Base-by-base conservation (phyloP, 2,888 invertebrate genomes). In the Blastobasis lacticolella region DNA sequence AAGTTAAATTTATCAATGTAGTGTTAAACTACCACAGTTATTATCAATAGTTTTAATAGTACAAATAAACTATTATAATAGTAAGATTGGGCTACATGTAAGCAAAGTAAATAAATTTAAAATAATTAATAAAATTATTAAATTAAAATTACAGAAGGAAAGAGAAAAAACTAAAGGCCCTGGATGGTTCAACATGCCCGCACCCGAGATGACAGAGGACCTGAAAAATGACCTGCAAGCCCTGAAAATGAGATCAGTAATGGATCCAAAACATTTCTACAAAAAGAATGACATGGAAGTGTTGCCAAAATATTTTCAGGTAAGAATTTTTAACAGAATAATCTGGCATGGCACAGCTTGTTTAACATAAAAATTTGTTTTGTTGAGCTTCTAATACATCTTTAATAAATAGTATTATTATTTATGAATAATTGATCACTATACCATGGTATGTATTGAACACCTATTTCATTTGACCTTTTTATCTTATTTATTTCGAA, bases 251-350 rank as follows among this genome's bases (percentile, higher is more conserved):
- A 91, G 99, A 64, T 94, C 95, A 0, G 95, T 92, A 0, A 81
- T 98, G 8, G 94, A 99, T 85, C 96, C 97, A 0, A 97, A 97
- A 76, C 93, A 93, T 61, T 98, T 98, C 83, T 99, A 98, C 84
- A 98, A 98, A 79, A 95, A 95, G 68, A 97, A 96, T 75, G 96
- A 97, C 70, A 89, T 94, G 60, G 94, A 94, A 81, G 93, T 91
- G 1, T 70, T 96, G 40, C 98, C 98, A 0, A 98, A 98, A 82
- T 98, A 95, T 75, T 98, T 98, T 81, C 96, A 96, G 90, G 95
- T 95, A 78, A 72, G 63, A 64, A 51, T 48, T 48, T 51, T 45
- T 36, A 38, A 8, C 38, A 9, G n/a, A 6, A 23, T 23, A 38
- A 10, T 49, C 37, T 8, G 5, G 41, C 41, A 41, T 2, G 4